Evolutionary conservation across 2,797 vertebrate genomes (phyloP).

Genomic region (Gastrophryne carolinensis): DNA sequence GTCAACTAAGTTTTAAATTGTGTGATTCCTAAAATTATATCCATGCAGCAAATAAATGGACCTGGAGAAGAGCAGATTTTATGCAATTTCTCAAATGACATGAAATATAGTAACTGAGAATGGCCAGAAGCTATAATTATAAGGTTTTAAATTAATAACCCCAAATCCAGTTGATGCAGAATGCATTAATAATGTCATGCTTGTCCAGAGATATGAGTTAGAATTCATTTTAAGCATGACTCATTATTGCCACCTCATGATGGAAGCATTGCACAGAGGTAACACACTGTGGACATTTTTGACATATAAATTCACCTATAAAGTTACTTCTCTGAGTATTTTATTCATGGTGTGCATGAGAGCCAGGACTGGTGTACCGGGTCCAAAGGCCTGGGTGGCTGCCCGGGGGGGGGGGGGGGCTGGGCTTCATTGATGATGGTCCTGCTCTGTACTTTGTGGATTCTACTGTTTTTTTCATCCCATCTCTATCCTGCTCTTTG

Average conservation of each 20-base stretch:
- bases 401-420: no score
- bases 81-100: not conserved
- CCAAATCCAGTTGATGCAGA: constrained; percentile 1
- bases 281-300: not conserved
- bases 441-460: no score
- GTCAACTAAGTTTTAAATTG: no score
- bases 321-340: no score
- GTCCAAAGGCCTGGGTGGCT: no score
- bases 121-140: constrained; percentile 9
- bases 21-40: no score
- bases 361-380: no score
- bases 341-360: no score
- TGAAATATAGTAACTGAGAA: constrained; percentile 1
- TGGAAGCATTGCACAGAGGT: constrained; percentile 1
- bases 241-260: not conserved
- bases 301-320: no score
- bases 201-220: constrained; percentile 3
- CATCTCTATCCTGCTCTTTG: no score
- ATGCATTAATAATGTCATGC: constrained; percentile 23
- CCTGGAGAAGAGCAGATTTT: not conserved
- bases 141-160: constrained; percentile 21
- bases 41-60: not conserved
- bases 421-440: no score
- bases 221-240: not conserved
- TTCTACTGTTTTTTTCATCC: no score